These are phyloP conservation scores for Coptotermes formosanus DNA, from an alignment of 1,140 invertebrate species.

Conservation along the genomic window DNA sequence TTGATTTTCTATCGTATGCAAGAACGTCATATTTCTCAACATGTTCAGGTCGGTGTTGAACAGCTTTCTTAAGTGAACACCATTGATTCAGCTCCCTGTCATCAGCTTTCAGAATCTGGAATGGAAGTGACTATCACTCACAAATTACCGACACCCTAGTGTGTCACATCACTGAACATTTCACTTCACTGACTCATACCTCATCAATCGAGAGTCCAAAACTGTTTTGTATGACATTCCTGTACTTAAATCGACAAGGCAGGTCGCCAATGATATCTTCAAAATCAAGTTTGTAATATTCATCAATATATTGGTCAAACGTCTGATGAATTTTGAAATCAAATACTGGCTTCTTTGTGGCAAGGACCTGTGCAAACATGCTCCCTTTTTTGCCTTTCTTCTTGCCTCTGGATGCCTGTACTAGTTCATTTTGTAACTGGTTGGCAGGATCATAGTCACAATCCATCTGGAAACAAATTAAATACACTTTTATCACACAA, in stretches of 20 bases:
- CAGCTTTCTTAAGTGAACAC: conserved; percentile 89
- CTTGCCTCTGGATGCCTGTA: conserved; percentile 51
- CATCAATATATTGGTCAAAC: conserved; percentile 87
- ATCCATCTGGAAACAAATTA: conserved; percentile 69
- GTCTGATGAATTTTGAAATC: conserved; percentile 73
- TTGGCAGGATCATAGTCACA: conserved; percentile 72
- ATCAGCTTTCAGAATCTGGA: conserved; percentile 83
- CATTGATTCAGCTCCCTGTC: conserved; percentile 93
- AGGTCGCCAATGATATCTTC: conserved; percentile 92
- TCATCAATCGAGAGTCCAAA: conserved; percentile 91
- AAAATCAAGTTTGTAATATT: conserved; percentile 92
- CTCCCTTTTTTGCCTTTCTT: conserved; percentile 59
- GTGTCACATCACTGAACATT: not conserved
- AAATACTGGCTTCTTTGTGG: conserved; percentile 74
- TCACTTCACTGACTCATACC: conserved; percentile 51
- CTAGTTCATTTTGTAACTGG: conserved; percentile 57
- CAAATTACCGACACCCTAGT: not conserved
- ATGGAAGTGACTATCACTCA: conserved; percentile 34
- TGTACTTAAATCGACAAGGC: conserved; percentile 91
- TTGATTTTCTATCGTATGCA: conserved; percentile 71
- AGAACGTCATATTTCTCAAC: conserved; percentile 79
- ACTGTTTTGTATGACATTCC: conserved; percentile 83
- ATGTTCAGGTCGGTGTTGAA: conserved; percentile 72
- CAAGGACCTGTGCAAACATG: conserved; percentile 69
- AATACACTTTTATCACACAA: conserved; percentile 21